Evolutionary conservation across 2,113 vertebrate species (phyloP).

Genomic region (Alouatta palliata): DNA sequence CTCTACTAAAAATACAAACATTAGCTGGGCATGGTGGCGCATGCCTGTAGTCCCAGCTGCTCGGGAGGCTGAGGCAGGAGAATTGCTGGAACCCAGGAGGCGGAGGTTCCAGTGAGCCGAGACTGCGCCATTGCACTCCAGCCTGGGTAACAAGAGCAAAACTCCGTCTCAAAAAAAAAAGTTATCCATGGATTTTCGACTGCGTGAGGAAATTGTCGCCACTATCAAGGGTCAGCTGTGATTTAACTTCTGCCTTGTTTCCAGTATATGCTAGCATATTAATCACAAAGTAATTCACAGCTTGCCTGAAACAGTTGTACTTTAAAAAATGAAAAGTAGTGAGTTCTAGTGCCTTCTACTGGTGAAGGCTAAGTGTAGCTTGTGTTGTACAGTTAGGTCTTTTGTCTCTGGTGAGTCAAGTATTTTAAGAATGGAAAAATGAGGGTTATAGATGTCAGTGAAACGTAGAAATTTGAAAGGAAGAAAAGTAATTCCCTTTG

Average conservation of each 20-base stretch:
- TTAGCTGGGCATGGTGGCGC: no score
- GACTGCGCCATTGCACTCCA: no score
- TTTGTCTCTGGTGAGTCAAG: background rate
- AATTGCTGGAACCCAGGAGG: no score
- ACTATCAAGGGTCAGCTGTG: background rate
- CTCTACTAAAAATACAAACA: no score
- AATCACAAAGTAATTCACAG: background rate
- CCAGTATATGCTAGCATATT: background rate
- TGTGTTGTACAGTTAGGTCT: background rate
- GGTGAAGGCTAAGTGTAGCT: background rate
- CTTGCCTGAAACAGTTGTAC: background rate
- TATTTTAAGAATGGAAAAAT: conserved; percentile 34
- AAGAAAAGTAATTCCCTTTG: background rate
- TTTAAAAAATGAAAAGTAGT: background rate
- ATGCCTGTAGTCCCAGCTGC: no score
- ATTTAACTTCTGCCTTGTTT: background rate
- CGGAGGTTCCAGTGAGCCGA: no score
- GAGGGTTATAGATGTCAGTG: background rate
- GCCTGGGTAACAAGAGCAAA: no score
- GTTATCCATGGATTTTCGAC: background rate
- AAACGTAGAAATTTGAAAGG: background rate
- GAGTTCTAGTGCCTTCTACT: background rate
- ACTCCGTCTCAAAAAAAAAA: no score
- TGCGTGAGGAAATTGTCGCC: background rate
- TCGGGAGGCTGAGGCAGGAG: no score